Base-by-base conservation (phyloP, 2,113 vertebrate genomes). In the Xyrauchen texanus region DNA sequence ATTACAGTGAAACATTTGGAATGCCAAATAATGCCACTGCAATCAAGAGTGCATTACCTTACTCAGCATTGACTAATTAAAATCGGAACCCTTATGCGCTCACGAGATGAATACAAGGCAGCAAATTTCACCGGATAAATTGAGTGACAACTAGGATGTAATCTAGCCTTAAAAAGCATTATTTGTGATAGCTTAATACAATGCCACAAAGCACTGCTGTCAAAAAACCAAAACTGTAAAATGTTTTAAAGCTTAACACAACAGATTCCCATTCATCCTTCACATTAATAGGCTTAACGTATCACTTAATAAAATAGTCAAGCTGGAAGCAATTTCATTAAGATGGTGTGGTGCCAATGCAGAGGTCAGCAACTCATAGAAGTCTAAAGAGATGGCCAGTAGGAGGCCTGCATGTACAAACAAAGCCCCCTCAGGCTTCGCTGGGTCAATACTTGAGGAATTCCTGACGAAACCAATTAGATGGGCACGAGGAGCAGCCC, bases 381-480 rank as follows among this genome's bases (percentile, higher is more conserved):
- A 61, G 58, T 53, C 84, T 46, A 21, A 45, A 51, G n/a, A 80
- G 47, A 82, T 82, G 81, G 61, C 67, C 81, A 52, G 79, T 76
- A 81, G 72, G 73, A 76, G 72, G 75, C 84, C 76, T 78, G 82
- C 78, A 75, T 78, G 82, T 60, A 7, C 15, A 47, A 77, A 81
- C 81, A 76, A 79, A 81, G 44, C 45, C 67, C 21, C 70, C 52
- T 70, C 71, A 78, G 52, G 63, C 65, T 57, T 46, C 46, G 68
- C 46, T 82, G 80, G 82, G 80, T 86, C 64, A 82, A 81, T 70
- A 77, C 76, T 81, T 49, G 62, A 71, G 69, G 80, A 82, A 82
- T 84, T 86, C 80, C 78, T 80, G 65, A 82, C 78, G 58, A 81
- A 44, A 76, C 80, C 83, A 86, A 84, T 84, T 83, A 84, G 84